Conservation (phyloP, 2,888 invertebrate species). For the Sphaerophoria rueppellii region DNA sequence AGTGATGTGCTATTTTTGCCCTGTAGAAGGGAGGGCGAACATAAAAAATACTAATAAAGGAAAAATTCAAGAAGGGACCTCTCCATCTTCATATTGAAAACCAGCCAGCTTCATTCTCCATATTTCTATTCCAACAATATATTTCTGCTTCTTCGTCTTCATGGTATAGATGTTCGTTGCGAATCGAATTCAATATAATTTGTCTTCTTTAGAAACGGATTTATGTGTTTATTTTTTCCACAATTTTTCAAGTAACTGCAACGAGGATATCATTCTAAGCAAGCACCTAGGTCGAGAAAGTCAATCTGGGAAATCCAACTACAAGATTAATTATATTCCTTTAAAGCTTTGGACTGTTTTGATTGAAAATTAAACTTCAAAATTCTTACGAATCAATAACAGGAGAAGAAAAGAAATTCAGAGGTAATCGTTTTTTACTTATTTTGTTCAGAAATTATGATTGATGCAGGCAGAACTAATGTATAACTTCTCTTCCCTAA, state of each 20-base stretch:
- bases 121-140: conserved; percentile 9
- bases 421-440: conserved; percentile 17
- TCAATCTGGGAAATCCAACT: too few species aligned
- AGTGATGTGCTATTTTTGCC: conserved; percentile 43
- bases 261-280: too few species aligned
- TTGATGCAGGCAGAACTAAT: conserved; percentile 45
- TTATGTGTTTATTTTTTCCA: conserved; percentile 20
- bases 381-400: too few species aligned
- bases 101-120: conserved; percentile 17
- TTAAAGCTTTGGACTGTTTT: too few species aligned
- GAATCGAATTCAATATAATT: conserved; percentile 57
- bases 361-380: too few species aligned
- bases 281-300: too few species aligned
- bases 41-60: conserved; percentile 26
- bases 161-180: conserved; percentile 26
- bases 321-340: too few species aligned
- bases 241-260: too few species aligned
- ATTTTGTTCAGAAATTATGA: conserved; percentile 22
- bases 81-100: background rate
- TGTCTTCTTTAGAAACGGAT: conserved; percentile 55
- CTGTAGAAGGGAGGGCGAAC: background rate
- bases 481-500: conserved; percentile 33
- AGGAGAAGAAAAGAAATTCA: background rate
- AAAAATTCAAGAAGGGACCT: conserved; percentile 32
- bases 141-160: conserved; percentile 18